A percentile compares a stretch with the other conserved stretches of the same genome.
Evolutionary conservation across 2,888 invertebrate species (phyloP).

Genomic region (Teleiodes luculella): DNA sequence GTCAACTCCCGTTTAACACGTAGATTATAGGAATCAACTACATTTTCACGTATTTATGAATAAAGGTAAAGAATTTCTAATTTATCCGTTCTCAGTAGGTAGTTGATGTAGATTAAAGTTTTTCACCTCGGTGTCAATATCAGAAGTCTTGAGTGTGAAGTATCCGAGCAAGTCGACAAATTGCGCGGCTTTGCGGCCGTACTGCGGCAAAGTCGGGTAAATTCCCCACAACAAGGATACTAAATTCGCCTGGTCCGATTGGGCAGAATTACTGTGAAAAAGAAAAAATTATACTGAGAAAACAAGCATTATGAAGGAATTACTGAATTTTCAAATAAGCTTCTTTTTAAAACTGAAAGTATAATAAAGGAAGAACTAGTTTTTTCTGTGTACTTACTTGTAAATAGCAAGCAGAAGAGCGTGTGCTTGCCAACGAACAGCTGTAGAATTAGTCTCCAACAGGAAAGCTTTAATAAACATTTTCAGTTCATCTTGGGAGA

Average conservation of each 20-base stretch:
- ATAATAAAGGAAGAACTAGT: no score
- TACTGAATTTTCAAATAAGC: no score
- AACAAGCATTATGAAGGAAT: background rate
- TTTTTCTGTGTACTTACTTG: slow-evolving; percentile 72
- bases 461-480: slow-evolving; percentile 93
- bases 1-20: no score
- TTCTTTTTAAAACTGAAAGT: no score
- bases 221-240: slow-evolving; percentile 92
- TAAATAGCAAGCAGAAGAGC: slow-evolving; percentile 90
- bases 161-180: slow-evolving; percentile 98
- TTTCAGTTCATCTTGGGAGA: slow-evolving; percentile 80
- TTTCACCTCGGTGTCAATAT: slow-evolving; percentile 81
- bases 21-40: no score
- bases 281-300: background rate
- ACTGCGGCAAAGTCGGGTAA: slow-evolving; percentile 93
- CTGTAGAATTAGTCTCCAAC: slow-evolving; percentile 94
- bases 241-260: slow-evolving; percentile 86
- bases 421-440: slow-evolving; percentile 97
- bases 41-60: no score
- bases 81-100: no score
- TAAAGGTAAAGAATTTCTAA: no score
- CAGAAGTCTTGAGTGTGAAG: slow-evolving; percentile 91
- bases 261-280: slow-evolving; percentile 83
- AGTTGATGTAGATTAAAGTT: background rate
- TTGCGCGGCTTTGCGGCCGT: slow-evolving; percentile 96